Evolutionary conservation across 64 coral and sea anemone genomes (phyloP), one percentile per base, ranked within the genome.

Genomic region (Dendrophyllia cribrosa): DNA sequence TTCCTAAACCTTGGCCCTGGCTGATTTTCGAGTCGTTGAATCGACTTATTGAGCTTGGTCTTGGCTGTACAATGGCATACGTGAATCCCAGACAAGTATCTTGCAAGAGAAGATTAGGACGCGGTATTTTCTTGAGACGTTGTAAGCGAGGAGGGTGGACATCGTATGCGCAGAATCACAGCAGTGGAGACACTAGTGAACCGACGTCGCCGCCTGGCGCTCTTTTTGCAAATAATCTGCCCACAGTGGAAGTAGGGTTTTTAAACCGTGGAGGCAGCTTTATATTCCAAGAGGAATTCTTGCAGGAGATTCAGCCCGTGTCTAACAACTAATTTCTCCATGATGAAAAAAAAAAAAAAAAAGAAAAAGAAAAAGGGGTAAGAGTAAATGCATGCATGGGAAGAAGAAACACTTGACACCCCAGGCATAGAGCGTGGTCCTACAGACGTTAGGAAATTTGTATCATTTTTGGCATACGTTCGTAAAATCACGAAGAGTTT

Each of bases 51-150:
- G 95, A 97, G 46, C 43, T 97, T 11, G 53, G 78, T 10, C 91
- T 92, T 56, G 91, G 80, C 3, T 89, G 91, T 9, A 97, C 95
- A 4, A 91, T 97, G 87, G 88, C 87, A 17, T 97, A 97, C 44
- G 95, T 97, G 3, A 89, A 92, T 46, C 92, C 91, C 9, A 63
- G 92, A 49, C 95, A 97, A 52, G 72, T 69, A 49, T 10, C 64
- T 26, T 58, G 60, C 17, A 78, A 56, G 19, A 90, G 55, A 6
- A 68, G 50, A 50, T 24, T 59, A 2, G 15, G 59, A 63, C 49
- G 44, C 15, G 45, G 19, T 0, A 45, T 66, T 43, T 66, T 47
- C 43, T 60, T 61, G 16, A 66, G 12, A 45, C 56, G 43, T 11
- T 23, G 16, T 8, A 66, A 83, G 79, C 14, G 34, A 47, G 60